Evolutionary conservation across 2,797 vertebrate species (phyloP), one percentile per base, ranked within the genome.

Genomic region (Coendou prehensilis): DNA sequence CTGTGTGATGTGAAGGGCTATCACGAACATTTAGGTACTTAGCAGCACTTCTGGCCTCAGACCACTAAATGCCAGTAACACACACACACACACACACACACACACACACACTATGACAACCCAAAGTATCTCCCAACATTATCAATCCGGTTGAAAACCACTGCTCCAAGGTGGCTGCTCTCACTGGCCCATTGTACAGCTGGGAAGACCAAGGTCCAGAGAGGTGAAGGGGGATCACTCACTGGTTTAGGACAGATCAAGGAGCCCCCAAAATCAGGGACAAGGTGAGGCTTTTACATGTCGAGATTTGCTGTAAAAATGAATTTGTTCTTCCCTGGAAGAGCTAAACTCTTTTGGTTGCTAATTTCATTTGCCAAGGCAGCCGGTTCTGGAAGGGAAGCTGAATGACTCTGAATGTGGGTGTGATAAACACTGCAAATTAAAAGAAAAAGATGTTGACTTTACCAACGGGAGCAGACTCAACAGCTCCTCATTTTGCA

Each of bases 301-400:
- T 71, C 89, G 83, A 23, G 82, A 79, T 79, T n/a, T 85, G 89
- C 89, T 89, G 7, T 71, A 71, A 91, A 87, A 89, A 78, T 33
- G 56, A 87, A 76, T 54, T 79, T 87, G 75, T 91, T 97, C 94
- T 93, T 96, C 45, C 63, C 86, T 10, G 1, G 57, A 69, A 59
- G 82, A 94, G 90, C 95, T 71, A 64, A 96, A 92, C 69, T 90
- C 67, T 94, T 95, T 47, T 22, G 78, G 64, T 4, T 79, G 97
- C 73, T 97, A 84, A 93, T 89, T 96, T 50, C 0, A 3, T 89
- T 30, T 97, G 96, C 88, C 93, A 97, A 96, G 76, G 87, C 94
- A 96, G 96, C 56, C n/a, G 45, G 83, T 91, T 93, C 69, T 94
- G 96, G 89, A 97, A 95, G 75, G 37, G 76, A 97, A 98, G 14